Evolutionary conservation across 2,797 vertebrate species (phyloP).

Genomic region (Sarcoramphus papa): DNA sequence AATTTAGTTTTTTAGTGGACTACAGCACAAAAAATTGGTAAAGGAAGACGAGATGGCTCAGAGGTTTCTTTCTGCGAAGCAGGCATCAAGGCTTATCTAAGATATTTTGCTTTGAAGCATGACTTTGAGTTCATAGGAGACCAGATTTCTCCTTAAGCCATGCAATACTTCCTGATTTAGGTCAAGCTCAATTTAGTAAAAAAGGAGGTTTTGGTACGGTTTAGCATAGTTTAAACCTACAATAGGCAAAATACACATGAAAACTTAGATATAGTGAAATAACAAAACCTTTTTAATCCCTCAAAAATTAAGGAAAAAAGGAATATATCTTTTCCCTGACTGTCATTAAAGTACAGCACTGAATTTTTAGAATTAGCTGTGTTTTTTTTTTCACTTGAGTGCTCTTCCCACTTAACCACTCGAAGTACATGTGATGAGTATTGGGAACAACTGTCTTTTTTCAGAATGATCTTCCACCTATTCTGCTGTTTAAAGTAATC

Average conservation of each 20-base stretch:
- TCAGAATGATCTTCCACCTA: background rate
- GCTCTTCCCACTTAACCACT: background rate
- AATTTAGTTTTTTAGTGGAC: background rate
- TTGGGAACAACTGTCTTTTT: background rate
- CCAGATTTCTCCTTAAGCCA: background rate
- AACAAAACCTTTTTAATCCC: background rate
- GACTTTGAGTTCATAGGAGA: background rate
- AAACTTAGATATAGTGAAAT: background rate
- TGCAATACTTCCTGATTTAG: background rate
- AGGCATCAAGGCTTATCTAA: background rate
- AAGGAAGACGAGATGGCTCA: background rate
- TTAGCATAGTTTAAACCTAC: background rate
- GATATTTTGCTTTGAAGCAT: background rate
- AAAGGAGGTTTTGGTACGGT: background rate
- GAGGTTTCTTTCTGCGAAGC: background rate
- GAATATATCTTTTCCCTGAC: background rate
- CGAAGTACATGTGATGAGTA: background rate
- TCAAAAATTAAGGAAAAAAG: background rate
- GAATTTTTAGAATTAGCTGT: background rate
- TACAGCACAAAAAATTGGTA: background rate
- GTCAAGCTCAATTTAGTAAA: background rate
- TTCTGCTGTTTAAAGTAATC: background rate
- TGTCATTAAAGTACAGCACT: background rate
- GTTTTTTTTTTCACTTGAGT: background rate
- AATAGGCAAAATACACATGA: background rate